These are phyloP conservation scores for Chunga burmeisteri DNA, from an alignment of 2,113 vertebrate genomes.

Conservation along the genomic window DNA sequence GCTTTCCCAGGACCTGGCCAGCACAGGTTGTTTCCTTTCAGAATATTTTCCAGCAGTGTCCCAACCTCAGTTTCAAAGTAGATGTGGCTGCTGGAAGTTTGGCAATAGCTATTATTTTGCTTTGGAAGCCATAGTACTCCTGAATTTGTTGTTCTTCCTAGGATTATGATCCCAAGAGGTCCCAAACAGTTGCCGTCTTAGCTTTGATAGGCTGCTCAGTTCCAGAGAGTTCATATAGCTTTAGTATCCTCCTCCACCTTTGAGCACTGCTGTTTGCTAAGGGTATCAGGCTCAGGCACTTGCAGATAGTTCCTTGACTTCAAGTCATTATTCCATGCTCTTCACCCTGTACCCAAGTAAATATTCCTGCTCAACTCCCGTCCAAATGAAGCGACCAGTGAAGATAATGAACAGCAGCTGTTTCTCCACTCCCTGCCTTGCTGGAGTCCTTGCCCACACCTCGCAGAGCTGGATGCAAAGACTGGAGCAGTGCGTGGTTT, in stretches of 20 bases:
- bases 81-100: background rate
- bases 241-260: background rate
- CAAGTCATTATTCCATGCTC: background rate
- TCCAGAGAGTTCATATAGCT: background rate
- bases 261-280: background rate
- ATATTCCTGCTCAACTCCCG: background rate
- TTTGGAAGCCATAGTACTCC: background rate
- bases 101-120: background rate
- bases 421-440: background rate
- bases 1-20: background rate
- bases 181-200: background rate
- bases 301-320: background rate
- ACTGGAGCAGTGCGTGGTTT: background rate
- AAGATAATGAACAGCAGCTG: background rate
- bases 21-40: background rate
- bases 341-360: background rate
- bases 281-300: background rate
- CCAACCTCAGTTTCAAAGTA: background rate
- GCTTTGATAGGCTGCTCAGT: background rate
- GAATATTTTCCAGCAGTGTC: background rate
- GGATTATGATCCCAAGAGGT: background rate
- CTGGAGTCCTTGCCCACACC: background rate
- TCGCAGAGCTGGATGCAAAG: background rate
- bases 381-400: accelerated
- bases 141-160: background rate